Evolutionary conservation across 2,797 vertebrate species (phyloP).

Genomic region (Alcedo quadribrachys): DNA sequence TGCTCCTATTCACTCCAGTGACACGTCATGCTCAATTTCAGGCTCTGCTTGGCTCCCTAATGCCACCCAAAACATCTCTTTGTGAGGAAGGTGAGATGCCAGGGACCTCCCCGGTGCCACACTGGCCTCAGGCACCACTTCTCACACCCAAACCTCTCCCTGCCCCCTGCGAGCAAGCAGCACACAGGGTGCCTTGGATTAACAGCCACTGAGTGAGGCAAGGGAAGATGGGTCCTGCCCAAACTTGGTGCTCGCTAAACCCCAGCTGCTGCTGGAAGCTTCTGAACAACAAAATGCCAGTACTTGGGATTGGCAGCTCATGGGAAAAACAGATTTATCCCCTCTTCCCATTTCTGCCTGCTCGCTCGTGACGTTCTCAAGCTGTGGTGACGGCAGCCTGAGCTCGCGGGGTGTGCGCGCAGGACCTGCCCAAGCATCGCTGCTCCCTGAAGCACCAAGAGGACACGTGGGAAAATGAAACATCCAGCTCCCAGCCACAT

Average conservation of each 20-base stretch:
- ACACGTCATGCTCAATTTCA: neutral
- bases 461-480: neutral
- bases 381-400: neutral
- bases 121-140: too few species aligned
- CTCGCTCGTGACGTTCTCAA: neutral
- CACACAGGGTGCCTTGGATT: rapidly evolving
- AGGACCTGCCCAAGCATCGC: rapidly evolving
- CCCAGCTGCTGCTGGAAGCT: neutral
- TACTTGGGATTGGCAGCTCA: neutral
- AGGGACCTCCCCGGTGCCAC: neutral
- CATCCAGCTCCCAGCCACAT: rapidly evolving
- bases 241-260: rapidly evolving
- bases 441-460: neutral
- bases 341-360: neutral
- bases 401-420: rapidly evolving
- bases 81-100: neutral
- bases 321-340: neutral
- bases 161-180: rapidly evolving
- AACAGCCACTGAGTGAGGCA: neutral
- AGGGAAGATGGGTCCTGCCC: neutral
- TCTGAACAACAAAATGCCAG: neutral
- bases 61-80: neutral
- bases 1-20: neutral
- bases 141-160: too few species aligned
- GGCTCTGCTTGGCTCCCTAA: neutral